Percentiles rank a stretch among this genome's conserved stretches.
These are phyloP conservation scores for Gulo gulo DNA, from an alignment of 2,113 vertebrate genomes.

Conservation along the genomic window DNA sequence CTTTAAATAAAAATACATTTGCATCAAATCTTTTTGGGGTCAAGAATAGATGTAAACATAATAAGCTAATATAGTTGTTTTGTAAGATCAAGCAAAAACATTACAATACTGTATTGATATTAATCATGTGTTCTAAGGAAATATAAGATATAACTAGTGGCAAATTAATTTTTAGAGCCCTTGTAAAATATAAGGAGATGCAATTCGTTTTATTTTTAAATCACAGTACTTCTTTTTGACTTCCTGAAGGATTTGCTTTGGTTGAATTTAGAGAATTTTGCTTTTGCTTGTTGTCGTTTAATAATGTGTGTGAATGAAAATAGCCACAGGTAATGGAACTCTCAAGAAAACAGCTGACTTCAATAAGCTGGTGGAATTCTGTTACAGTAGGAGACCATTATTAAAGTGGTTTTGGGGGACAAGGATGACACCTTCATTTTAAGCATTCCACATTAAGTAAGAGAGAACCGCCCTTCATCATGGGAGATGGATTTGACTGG, in stretches of 20 bases:
- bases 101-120: background rate
- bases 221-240: background rate
- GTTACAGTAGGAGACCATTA: background rate
- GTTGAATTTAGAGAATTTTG: slow-evolving; percentile 24
- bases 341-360: background rate
- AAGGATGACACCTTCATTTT: background rate
- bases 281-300: background rate
- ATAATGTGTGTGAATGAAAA: slow-evolving; percentile 28
- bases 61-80: slow-evolving; percentile 7
- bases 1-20: background rate
- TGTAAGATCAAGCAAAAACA: background rate
- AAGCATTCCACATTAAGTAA: background rate
- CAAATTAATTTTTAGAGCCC: background rate
- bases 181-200: background rate
- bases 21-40: background rate
- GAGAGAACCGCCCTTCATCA: background rate
- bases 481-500: background rate
- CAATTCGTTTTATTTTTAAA: slow-evolving; percentile 6
- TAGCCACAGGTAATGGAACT: background rate
- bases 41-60: background rate
- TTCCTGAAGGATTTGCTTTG: background rate
- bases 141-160: background rate
- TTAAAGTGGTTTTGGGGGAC: background rate
- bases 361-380: background rate
- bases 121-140: background rate